phyloP scores from a whole-genome alignment of 1,140 invertebrate species.

The Glomeris maerens region DNA sequence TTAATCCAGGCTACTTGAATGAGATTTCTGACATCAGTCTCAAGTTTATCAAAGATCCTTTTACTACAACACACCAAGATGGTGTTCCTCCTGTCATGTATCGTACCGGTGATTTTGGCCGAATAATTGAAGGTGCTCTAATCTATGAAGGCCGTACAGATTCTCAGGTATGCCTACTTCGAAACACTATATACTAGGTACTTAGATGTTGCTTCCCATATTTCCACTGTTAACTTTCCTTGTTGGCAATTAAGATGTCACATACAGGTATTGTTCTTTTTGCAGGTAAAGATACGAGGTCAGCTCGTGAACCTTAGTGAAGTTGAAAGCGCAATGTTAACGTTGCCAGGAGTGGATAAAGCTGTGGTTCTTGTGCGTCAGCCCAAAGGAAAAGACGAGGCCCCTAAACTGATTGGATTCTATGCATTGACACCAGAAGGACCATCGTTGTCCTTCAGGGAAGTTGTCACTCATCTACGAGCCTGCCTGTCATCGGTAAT shows the following conservation, averaged over 20 bases:
- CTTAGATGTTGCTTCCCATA: neutral
- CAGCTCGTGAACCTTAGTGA: slow-evolving; percentile 69
- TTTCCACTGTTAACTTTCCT: neutral
- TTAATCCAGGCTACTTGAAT: slow-evolving; percentile 65
- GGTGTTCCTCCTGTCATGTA: slow-evolving; percentile 42
- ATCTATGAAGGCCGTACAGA: slow-evolving; percentile 65
- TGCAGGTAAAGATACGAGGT: slow-evolving; percentile 58
- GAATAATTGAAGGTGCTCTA: slow-evolving; percentile 47
- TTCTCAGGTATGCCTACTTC: slow-evolving; percentile 41
- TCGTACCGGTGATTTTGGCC: slow-evolving; percentile 67
- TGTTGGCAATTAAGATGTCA: neutral
- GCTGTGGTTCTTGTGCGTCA: slow-evolving; percentile 60
- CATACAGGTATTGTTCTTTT: neutral
- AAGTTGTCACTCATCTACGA: slow-evolving; percentile 5
- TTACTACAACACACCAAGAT: too few relatives aligned
- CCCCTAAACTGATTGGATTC: slow-evolving; percentile 29
- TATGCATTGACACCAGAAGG: neutral
- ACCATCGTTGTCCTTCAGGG: neutral
- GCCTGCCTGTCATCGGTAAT: slow-evolving; percentile 42
- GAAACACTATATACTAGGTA: neutral
- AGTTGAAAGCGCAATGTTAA: slow-evolving; percentile 51
- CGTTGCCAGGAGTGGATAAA: slow-evolving; percentile 43
- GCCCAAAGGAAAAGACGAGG: slow-evolving; percentile 48
- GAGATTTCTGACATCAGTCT: too few relatives aligned
- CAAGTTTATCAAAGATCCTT: too few relatives aligned